Evolutionary conservation across 2,888 invertebrate genomes (phyloP).

Genomic region (Opisthograptis luteolata): DNA sequence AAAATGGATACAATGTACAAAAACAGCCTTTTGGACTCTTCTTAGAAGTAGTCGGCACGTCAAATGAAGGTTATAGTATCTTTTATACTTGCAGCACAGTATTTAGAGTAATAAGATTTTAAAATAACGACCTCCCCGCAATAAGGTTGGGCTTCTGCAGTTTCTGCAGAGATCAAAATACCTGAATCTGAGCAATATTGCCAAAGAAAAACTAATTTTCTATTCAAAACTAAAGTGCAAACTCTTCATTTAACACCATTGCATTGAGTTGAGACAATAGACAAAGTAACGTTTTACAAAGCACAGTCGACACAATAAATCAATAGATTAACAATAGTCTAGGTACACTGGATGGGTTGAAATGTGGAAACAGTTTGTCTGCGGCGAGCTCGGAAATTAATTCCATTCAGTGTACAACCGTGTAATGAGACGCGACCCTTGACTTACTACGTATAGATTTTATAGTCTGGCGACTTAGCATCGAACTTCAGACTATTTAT

Average conservation of each 20-base stretch:
- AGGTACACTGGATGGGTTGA: conserved; percentile 51
- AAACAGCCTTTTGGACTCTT: no score
- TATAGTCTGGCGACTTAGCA: neutral
- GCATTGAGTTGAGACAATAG: conserved; percentile 4
- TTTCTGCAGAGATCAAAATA: no score
- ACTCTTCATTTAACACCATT: neutral
- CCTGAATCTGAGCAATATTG: no score
- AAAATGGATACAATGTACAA: no score
- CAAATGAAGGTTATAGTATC: no score
- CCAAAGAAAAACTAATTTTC: no score
- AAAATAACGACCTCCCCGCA: no score
- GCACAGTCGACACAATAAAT: conserved; percentile 41
- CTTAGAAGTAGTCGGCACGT: no score
- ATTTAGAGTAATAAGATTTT: no score
- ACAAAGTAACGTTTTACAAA: conserved; percentile 17
- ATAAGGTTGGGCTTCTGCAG: no score
- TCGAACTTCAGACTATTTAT: neutral
- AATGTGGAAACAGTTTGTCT: conserved; percentile 67
- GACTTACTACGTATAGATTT: conserved; percentile 22
- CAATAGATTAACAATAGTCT: conserved; percentile 58
- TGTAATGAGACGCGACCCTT: conserved; percentile 58
- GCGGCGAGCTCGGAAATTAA: conserved; percentile 70
- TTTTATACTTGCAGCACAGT: no score
- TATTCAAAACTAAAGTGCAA: no score
- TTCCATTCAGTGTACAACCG: conserved; percentile 63